Percentiles rank a stretch among this genome's conserved stretches.
Conservation (phyloP, 2,113 vertebrate species). For the Sciurus niger region DNA sequence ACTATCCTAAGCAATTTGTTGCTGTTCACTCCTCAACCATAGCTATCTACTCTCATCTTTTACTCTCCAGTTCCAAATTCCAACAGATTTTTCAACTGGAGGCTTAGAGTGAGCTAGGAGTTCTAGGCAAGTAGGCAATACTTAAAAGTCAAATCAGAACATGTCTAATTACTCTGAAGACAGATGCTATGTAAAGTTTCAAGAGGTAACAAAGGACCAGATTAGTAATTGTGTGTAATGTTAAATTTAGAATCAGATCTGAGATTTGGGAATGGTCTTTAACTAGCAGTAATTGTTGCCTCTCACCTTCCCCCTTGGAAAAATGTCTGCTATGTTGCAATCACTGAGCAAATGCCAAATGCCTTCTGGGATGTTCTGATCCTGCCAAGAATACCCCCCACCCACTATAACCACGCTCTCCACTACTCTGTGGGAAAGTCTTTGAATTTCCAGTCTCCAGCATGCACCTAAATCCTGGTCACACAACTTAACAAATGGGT, state of each 20-base stretch:
- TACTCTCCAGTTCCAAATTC: conserved; percentile 42
- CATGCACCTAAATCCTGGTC: conserved; percentile 41
- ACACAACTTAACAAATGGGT: neutral
- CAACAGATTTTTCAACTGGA: neutral
- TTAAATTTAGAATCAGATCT: conserved; percentile 55
- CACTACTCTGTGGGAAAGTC: conserved; percentile 19
- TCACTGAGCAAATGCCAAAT: conserved; percentile 63
- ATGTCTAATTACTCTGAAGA: neutral
- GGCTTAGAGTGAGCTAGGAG: neutral
- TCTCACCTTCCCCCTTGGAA: conserved; percentile 34
- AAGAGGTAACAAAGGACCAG: neutral
- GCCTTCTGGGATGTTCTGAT: conserved; percentile 69
- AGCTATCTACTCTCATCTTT: neutral
- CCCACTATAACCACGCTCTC: neutral
- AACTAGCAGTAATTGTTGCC: neutral
- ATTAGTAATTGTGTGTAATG: neutral
- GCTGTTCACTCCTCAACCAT: neutral
- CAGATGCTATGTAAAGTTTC: neutral
- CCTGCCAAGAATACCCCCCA: neutral
- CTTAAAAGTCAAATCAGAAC: conserved; percentile 25
- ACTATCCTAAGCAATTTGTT: neutral
- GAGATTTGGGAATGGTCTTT: conserved; percentile 59
- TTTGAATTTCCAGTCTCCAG: conserved; percentile 54
- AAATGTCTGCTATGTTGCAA: conserved; percentile 23
- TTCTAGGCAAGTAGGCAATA: neutral